phyloP scores from a whole-genome alignment of 2,113 vertebrate species.

The Rhea americana region DNA sequence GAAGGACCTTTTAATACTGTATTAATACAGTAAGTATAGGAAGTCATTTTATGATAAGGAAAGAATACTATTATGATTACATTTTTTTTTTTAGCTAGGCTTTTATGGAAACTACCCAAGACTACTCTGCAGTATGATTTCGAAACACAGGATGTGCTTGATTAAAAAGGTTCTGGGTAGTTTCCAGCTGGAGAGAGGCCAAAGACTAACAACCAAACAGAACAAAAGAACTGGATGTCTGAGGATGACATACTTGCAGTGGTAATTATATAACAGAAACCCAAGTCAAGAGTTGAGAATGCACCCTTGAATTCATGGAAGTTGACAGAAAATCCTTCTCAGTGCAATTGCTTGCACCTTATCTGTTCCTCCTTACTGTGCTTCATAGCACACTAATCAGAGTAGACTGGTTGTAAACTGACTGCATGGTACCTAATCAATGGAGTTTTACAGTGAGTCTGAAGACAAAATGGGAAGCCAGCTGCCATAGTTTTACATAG shows the following conservation, averaged over 20 bases:
- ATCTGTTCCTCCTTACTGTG: slow-evolving; percentile 31
- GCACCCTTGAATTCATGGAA: slow-evolving; percentile 1
- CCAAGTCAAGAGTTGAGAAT: not conserved
- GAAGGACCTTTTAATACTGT: slow-evolving; percentile 56
- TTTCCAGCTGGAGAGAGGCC: slow-evolving; percentile 63
- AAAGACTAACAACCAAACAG: slow-evolving; percentile 59
- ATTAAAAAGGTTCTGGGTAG: slow-evolving; percentile 64
- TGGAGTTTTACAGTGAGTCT: not conserved
- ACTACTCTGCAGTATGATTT: slow-evolving; percentile 46
- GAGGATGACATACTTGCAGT: slow-evolving; percentile 35
- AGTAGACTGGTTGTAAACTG: slow-evolving; percentile 14
- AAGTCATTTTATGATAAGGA: slow-evolving; percentile 56
- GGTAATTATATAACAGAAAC: slow-evolving; percentile 61
- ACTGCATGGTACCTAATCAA: not conserved
- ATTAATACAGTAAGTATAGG: slow-evolving; percentile 59
- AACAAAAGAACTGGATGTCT: slow-evolving; percentile 59
- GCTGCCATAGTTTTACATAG: not conserved
- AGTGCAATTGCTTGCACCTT: slow-evolving; percentile 35
- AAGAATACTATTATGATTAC: slow-evolving; percentile 62
- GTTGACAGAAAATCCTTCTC: slow-evolving; percentile 59
- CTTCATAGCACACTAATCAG: slow-evolving; percentile 27
- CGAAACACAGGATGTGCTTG: slow-evolving; percentile 63
- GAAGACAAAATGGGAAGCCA: not conserved
- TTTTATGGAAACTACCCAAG: slow-evolving; percentile 68
- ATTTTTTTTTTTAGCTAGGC: slow-evolving; percentile 57